Evolutionary conservation across 2,888 invertebrate genomes (phyloP), one percentile per base, ranked within the genome.

Genomic region (Hofmannophila pseudospretella): DNA sequence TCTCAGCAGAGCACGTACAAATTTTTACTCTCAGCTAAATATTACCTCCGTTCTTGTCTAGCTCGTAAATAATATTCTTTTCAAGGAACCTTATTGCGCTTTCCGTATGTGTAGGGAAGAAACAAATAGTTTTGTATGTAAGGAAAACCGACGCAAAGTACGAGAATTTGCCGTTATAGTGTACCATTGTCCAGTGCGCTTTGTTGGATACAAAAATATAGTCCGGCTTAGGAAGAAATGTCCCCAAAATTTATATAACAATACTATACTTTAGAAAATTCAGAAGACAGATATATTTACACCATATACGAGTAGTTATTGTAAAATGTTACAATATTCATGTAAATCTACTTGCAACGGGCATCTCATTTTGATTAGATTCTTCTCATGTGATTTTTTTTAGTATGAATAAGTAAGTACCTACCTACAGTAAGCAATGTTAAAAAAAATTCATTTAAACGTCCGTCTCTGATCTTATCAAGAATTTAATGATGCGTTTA

Each of bases 31-130:
- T 32, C 46, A 49, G 68, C 76, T 74, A 68, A 72, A 79, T 81
- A 81, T 81, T 78, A 72, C 74, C 66, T 69, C 52, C 57, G 56
- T 65, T 56, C 61, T 67, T 66, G 64, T 67, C 51, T 59, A 47
- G 54, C 58, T 73, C 84, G 81, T 85, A 85, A 85, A 85, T 82
- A 76, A 85, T 82, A 79, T 77, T 80, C 81, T 81, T 81, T 81
- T 74, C 75, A 76, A 56, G 53, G 58, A 54, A 74, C 65, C 76
- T 71, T 79, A 80, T 79, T 80, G 74, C 77, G 51, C 64, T 70
- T 62, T 58, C 57, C 59, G 47, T 61, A 55, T 55, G 61, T 51
- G 51, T 55, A 56, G 62, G 66, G 66, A 71, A 69, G 70, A 75
- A 81, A 80, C 75, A 72, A 76, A 75, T 69, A 73, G 62, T 57